Evolutionary conservation across 2,888 invertebrate genomes (phyloP), one percentile per base, ranked within the genome.

Genomic region (Dynastes grantii): DNA sequence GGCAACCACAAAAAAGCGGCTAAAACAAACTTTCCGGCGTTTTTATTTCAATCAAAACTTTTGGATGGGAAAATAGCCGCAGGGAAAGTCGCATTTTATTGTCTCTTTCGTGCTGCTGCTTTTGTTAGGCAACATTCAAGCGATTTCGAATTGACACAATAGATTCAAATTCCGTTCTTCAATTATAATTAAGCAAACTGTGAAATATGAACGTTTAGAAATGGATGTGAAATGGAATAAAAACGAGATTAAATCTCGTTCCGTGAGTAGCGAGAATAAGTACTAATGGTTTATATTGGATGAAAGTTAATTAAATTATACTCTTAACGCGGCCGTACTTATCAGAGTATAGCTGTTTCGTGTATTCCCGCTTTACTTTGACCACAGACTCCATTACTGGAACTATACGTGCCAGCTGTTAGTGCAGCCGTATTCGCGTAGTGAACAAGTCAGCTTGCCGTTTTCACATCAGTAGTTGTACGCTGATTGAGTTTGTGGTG

Each of bases 1-100:
- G 51, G n/a, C 68, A 11, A 16, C 51, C 32, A n/a, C 51, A 68
- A 68, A 68, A 75, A 75, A 13, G 58, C 22, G 40, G 58, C 11
- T 61, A 45, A 61, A 75, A 45, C 61, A 75, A 75, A 75, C 61
- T 75, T 75, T 75, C 61, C 61, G 29, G 13, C 61, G 73, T 40
- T 75, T 75, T 75, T 75, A 11, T 75, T 61, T 63, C 73, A 61
- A 75, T 75, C 73, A 75, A 75, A 75, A 75, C 73, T 75, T 49
- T 75, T 27, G 27, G 29, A 61, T 40, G 61, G 40, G 27, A 49
- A 75, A 40, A 75, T 75, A 75, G 45, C 40, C 61, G 49, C 61
- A 75, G 61, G 61, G 61, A 61, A 75, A 45, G 68, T 68, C 29
- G 11, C 51, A n/a, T 63, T 37, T 63, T 32, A 63, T 63, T 63